Conservation (phyloP, 2,113 vertebrate genomes). For the Cathartes aura region DNA sequence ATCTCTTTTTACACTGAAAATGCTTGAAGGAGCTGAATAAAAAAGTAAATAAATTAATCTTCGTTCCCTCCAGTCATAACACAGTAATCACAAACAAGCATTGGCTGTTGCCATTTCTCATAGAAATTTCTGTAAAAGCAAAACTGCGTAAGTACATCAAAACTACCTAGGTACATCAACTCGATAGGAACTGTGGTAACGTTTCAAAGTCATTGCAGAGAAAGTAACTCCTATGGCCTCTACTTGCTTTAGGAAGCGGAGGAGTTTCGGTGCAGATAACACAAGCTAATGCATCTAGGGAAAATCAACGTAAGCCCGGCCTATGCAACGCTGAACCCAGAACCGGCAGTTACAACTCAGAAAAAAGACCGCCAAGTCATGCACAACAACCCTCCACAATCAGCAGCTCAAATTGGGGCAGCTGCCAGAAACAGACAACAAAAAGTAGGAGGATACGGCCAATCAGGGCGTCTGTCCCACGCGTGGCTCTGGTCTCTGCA, state of each 20-base stretch:
- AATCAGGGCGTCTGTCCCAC: not conserved
- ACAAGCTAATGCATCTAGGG: not conserved
- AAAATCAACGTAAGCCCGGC: not conserved
- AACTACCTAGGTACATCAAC: not conserved
- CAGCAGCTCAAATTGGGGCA: not conserved
- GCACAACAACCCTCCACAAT: not conserved
- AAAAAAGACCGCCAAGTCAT: not conserved
- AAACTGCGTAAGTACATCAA: not conserved
- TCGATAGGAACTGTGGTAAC: not conserved
- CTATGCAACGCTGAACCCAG: rapidly evolving
- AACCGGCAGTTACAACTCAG: not conserved
- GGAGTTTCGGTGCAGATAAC: not conserved
- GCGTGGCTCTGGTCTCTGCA: not conserved
- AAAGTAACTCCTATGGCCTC: not conserved
- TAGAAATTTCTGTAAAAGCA: not conserved
- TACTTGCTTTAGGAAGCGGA: not conserved
- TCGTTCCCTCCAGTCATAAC: not conserved
- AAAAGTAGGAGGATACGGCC: not conserved
- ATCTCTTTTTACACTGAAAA: not conserved
- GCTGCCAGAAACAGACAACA: not conserved
- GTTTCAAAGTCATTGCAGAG: not conserved
- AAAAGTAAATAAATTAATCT: not conserved
- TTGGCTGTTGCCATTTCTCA: not conserved
- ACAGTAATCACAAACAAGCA: not conserved
- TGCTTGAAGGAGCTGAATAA: not conserved